Conservation (phyloP, 2,113 vertebrate species). For the Oncorhynchus clarkii region DNA sequence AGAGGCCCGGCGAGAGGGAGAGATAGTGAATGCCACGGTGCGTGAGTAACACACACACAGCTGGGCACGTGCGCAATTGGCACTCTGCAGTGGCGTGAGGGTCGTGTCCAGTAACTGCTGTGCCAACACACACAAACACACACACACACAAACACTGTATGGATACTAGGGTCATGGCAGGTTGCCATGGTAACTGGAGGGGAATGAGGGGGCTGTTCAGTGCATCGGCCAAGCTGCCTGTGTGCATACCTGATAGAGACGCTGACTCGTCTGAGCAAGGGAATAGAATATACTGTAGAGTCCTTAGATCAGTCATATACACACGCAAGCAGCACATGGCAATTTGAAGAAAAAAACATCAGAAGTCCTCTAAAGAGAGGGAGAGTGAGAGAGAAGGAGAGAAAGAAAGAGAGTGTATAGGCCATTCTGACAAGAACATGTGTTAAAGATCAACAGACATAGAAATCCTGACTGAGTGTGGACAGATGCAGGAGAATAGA, state of each 20-base stretch:
- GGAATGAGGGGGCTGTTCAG: slow-evolving; percentile 13
- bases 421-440: background rate
- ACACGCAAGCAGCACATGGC: background rate
- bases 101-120: too few species aligned
- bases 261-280: background rate
- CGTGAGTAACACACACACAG: too few species aligned
- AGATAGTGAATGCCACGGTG: too few species aligned
- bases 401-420: background rate
- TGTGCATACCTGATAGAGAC: background rate
- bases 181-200: slow-evolving; percentile 48
- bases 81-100: too few species aligned
- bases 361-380: background rate
- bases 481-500: too few species aligned
- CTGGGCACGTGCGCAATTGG: too few species aligned
- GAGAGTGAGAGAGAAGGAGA: background rate
- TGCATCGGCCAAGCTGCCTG: too few species aligned
- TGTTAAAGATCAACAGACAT: background rate
- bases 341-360: background rate
- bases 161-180: slow-evolving; percentile 42
- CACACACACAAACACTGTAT: background rate
- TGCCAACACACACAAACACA: background rate
- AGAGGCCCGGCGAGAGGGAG: background rate
- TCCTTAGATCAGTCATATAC: too few species aligned
- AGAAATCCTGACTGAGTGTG: background rate
- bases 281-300: slow-evolving; percentile 8